Evolutionary conservation across 2,888 invertebrate species (phyloP), one percentile per base, ranked within the genome.

Genomic region (Papilio protenor): DNA sequence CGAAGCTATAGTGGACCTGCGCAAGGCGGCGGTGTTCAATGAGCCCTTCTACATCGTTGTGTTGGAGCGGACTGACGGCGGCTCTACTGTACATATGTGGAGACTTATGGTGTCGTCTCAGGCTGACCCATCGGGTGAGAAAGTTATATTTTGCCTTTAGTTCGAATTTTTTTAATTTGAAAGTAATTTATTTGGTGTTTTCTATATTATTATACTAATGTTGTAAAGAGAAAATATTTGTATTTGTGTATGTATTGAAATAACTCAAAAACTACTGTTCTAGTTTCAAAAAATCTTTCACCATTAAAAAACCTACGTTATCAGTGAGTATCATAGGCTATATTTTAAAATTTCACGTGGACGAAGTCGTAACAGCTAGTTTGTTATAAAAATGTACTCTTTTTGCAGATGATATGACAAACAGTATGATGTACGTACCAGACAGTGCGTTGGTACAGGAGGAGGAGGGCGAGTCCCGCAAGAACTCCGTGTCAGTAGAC

Each of bases 31-130:
- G 0, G 97, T 97, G 57, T 99, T 99, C 88, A 98, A 98, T 87
- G 99, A 99, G 85, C 98, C 98, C 0, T 99, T 99, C 92, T 99
- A 98, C 88, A 97, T 99, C 76, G 98, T 99, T 0, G 97, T 99
- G 64, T 92, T 99, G 47, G 99, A 99, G 90, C 96, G 98, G 86
- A 97, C 98, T 0, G 96, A 96, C 73, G 97, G 96, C 18, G 97
- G 97, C 1, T 97, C 97, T 59, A 97, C 97, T 0, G 96, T 99
- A 18, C 98, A 99, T 87, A 99, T 99, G 98, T 99, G 99, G 99
- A 96, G 98, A 83, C 95, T 99, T 57, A 97, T 97, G 0, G 98
- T 99, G 79, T 97, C 98, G 0, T 99, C 98, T 0, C 97, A 97
- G 83, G 90, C 89, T 18, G 93, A 94, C 84, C 87, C 91, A 45